phyloP scores from a whole-genome alignment of 2,888 invertebrate genomes.

The Biston stratarius region DNA sequence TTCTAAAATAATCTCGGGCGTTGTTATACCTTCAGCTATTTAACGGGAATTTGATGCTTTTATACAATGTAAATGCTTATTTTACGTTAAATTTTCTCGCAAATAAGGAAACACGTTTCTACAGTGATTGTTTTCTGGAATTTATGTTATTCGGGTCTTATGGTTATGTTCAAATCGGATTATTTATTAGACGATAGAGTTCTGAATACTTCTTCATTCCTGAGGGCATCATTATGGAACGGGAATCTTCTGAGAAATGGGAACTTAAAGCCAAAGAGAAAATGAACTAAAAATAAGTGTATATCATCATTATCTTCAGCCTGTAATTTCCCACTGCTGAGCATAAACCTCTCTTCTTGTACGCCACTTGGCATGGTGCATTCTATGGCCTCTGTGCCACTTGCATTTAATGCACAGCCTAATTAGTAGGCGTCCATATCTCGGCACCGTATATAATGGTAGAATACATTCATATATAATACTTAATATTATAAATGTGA shows the following conservation, averaged over 20 bases:
- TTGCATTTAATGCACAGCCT: no score
- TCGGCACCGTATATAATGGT: no score
- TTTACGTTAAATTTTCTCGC: background rate
- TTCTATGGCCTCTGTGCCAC: no score
- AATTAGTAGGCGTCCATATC: no score
- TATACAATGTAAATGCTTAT: background rate
- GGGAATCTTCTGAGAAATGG: background rate
- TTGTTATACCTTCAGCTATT: background rate
- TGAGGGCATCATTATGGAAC: background rate
- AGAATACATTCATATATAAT: no score
- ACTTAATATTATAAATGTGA: no score
- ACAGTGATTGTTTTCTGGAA: background rate
- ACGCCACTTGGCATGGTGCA: no score
- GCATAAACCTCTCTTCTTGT: no score
- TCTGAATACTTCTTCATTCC: background rate
- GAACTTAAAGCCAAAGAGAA: background rate
- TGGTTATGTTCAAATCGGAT: background rate
- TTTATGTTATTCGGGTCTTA: slow-evolving; percentile 1
- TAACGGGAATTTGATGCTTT: background rate
- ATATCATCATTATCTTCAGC: no score
- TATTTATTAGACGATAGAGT: background rate
- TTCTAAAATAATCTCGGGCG: background rate
- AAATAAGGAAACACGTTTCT: slow-evolving; percentile 6
- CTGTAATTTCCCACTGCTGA: no score
- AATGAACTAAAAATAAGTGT: no score